Evolutionary conservation across 2,797 vertebrate genomes (phyloP), one percentile per base, ranked within the genome.

Genomic region (Chelon labrosus): DNA sequence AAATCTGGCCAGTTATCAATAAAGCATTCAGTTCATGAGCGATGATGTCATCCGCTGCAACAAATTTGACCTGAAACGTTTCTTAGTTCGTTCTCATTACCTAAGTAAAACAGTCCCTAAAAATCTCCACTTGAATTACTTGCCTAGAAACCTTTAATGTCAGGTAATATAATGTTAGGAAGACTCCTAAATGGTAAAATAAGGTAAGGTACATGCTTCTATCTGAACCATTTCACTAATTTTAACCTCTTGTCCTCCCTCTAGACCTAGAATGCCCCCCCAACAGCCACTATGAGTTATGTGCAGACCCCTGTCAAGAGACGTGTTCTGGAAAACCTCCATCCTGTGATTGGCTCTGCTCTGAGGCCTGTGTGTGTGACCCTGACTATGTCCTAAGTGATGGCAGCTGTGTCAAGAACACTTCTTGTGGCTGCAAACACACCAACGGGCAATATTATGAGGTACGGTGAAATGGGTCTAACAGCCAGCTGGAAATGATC

Each of bases 261-360:
- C 1, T 53, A 96, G 31, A 2, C 31, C 31, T 31, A 31, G 4
- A 31, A 31, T 31, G 95, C 55, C 79, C 76, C 9, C 20, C 84
- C n/a, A 93, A 95, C 86, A 95, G 94, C 73, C 95, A 95, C 84
- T 95, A 93, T 56, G 80, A 91, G 41, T 50, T 85, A 25, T 96
- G 95, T 68, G 88, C 90, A 12, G 71, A 87, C 73, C 80, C 91
- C 35, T 96, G 95, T 67, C 95, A 93, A 38, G 87, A 93, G 25
- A 93, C 94, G 0, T 96, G 95, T 58, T 22, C 53, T 14, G 87
- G 80, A 0, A 71, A 46, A 44, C 84, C 87, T 39, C 38, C 87
- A 0, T 79, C 70, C 38, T 95, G 93, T 19, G 16, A 27, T 10
- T 86, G 89, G 0, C 80, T 88, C 22, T 95, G 93, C 75, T 80